Percentiles rank a stretch among this genome's conserved stretches.
Conservation (phyloP, 2,888 invertebrate species). For the Nesidiocoris tenuis region DNA sequence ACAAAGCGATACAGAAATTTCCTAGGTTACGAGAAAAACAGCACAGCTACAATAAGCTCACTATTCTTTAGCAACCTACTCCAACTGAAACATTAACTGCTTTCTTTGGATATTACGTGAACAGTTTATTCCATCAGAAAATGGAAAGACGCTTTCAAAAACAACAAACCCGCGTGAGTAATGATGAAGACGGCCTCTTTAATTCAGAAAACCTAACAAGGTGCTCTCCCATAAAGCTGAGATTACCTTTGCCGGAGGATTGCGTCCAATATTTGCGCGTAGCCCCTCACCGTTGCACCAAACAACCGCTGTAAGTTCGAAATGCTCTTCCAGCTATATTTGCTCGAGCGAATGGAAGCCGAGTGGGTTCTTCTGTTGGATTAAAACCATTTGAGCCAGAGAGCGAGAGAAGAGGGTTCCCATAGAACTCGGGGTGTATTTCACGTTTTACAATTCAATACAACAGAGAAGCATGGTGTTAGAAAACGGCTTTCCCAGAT, state of each 20-base stretch:
- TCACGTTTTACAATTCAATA: background rate
- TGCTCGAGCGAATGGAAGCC: background rate
- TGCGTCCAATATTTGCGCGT: background rate
- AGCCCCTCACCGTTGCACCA: background rate
- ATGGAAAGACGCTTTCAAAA: background rate
- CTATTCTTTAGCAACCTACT: too few species aligned
- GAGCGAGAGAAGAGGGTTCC: background rate
- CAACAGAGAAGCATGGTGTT: too few species aligned
- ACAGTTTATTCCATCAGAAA: too few species aligned
- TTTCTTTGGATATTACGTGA: too few species aligned
- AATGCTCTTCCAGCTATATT: background rate
- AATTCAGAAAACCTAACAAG: background rate
- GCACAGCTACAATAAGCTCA: too few species aligned
- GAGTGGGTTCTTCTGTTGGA: background rate
- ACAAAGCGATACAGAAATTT: too few species aligned
- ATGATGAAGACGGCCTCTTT: background rate
- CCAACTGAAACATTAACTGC: too few species aligned
- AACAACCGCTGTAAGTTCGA: background rate
- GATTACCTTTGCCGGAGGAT: background rate
- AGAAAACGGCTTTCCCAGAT: too few species aligned
- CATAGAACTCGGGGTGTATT: background rate
- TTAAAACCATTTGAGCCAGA: background rate
- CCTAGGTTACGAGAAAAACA: too few species aligned
- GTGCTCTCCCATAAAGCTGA: background rate
- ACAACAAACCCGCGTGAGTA: background rate